Base-by-base conservation (phyloP, 2,797 vertebrate species). In the Phrynocephalus vlangalii region DNA sequence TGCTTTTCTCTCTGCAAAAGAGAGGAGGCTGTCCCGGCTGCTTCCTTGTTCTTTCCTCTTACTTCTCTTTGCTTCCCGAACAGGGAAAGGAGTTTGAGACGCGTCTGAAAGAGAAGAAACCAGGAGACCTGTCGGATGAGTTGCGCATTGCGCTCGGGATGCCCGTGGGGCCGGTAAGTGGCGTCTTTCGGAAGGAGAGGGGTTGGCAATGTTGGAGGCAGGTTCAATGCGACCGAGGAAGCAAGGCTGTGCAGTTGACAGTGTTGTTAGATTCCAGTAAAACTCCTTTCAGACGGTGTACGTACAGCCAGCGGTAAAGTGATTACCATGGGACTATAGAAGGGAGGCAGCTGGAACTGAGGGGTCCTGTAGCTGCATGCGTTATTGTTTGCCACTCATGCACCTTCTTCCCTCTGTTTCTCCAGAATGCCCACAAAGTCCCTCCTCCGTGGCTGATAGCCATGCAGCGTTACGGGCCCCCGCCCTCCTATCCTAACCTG, bases 31-130 rank as follows among this genome's bases (percentile, higher is more conserved):
- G 6, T 24, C 13, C 6, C 1, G 66, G 63, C 1, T 0, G 1
- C 2, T 20, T 1, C 60, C 2, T 73, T 0, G 2, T 48, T 20
- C 16, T 79, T 33, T 2, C 70, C 30, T 76, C 48, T 70, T 11
- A 38, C 33, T 16, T 1, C 50, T n/a, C 0, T 4, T 33, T 56
- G 30, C 22, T 68, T 63, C 26, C 3, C 2, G 24, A 60, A 71
- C 88, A 99, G 98, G 98, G 98, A 4, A 99, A 99, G 94, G 98
- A 99, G 96, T 99, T 99, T 89, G 98, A 99, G 96, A 99, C 98
- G 0, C 96, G 98, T 0, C 96, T 99, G 81, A 99, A 99, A 85
- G 98, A 99, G 97, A 99, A 99, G 96, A 99, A 99, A 84, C 98
- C 98, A 0, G 98, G 98, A 0, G 98, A 99, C 88, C 96, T 99